A percentile compares a stretch with the other conserved stretches of the same genome.
phyloP scores from a whole-genome alignment of 2,797 vertebrate genomes.

The Galaxias olidus region DNA sequence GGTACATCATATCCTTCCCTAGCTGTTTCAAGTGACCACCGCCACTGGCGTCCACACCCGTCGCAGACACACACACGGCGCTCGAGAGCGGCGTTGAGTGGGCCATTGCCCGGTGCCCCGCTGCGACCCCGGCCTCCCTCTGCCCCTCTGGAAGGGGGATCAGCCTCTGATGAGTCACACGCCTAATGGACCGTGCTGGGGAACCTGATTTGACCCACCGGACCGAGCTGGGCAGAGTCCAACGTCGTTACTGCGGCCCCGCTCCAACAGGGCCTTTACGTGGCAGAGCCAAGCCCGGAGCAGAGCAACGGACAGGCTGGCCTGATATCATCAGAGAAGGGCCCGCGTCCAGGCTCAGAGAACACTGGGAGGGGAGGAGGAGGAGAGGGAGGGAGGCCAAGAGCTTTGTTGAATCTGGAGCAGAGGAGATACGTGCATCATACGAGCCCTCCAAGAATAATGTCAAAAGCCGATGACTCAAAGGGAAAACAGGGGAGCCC shows the following conservation, averaged over 20 bases:
- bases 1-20: no score
- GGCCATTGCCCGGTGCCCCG: no score
- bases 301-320: not conserved
- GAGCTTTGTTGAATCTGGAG: conserved; percentile 65
- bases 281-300: not conserved
- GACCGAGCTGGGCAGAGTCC: conserved; percentile 46
- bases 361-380: conserved; percentile 11
- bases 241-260: conserved; percentile 60
- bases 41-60: no score
- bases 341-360: conserved; percentile 43
- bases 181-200: conserved; percentile 50
- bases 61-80: no score
- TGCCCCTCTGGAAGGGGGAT: conserved; percentile 30
- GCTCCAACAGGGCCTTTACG: conserved; percentile 33
- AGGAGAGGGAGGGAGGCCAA: conserved; percentile 28
- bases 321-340: conserved; percentile 46
- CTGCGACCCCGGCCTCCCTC: conserved; percentile 38
- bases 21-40: no score
- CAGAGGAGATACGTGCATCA: conserved; percentile 55
- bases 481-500: conserved; percentile 59
- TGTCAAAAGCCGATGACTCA: conserved; percentile 65
- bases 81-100: no score
- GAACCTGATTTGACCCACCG: conserved; percentile 54
- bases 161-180: conserved; percentile 60
- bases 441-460: conserved; percentile 65